Conservation (phyloP, 2,113 vertebrate genomes). For the Larimichthys crocea region DNA sequence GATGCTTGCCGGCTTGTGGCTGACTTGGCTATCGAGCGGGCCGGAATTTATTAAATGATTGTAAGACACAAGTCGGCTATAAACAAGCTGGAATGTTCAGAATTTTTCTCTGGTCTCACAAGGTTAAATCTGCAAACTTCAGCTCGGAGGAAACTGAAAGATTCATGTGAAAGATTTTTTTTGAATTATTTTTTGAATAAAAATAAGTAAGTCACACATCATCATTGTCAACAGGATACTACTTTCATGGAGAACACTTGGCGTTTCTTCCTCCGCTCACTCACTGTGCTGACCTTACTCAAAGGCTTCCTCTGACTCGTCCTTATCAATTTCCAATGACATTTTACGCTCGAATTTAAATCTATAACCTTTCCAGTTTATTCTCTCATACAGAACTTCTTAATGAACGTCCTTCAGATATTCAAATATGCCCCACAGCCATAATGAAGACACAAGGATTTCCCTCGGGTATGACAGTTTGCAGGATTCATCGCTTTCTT, state of each 20-base stretch:
- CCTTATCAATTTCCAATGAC: constrained; percentile 71
- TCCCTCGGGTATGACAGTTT: constrained; percentile 69
- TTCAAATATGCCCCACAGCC: constrained; percentile 73
- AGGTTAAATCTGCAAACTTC: constrained; percentile 2
- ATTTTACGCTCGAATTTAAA: constrained; percentile 69
- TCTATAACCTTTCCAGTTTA: constrained; percentile 72
- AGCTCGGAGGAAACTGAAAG: not conserved
- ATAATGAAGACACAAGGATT: constrained; percentile 79
- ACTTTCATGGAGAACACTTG: not conserved
- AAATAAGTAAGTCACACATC: not conserved
- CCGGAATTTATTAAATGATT: not conserved
- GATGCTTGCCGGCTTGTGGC: not conserved
- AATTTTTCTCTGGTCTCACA: not conserved
- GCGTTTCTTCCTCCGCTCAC: not conserved
- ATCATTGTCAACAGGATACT: constrained; percentile 8
- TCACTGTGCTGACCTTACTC: constrained; percentile 18
- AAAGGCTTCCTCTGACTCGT: constrained; percentile 51
- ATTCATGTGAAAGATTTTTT: not conserved
- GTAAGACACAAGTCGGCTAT: not conserved
- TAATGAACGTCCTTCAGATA: constrained; percentile 80
- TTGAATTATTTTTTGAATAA: not conserved
- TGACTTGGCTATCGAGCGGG: too few relatives aligned
- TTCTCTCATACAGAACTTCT: constrained; percentile 70
- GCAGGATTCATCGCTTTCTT: constrained; percentile 62
- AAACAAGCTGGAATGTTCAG: not conserved